Evolutionary conservation across 2,797 vertebrate genomes (phyloP), one percentile per base, ranked within the genome.

Genomic region (Neostethus bicornis): DNA sequence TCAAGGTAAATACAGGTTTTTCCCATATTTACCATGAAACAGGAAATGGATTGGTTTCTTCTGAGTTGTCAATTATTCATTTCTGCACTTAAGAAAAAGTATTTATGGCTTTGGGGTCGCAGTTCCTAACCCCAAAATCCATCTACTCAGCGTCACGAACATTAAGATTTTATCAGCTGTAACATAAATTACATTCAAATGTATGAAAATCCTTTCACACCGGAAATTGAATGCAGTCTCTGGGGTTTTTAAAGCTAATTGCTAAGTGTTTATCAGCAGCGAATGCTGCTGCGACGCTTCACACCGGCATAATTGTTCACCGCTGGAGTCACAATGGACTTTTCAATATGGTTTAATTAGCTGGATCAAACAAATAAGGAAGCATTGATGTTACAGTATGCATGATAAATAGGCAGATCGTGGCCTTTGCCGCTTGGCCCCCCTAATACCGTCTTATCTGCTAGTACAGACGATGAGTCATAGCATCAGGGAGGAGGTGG

Each of bases 391-490:
- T 81, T 75, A 72, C 72, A 66, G 71, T 75, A 67, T 77, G 86
- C 79, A 66, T 81, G 80, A 85, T 83, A 70, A 85, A 85, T 80
- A 79, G 82, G 80, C 59, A 61, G 72, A 71, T 77, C 65, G 9
- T 73, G 81, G 62, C 81, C 86, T 83, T 82, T 79, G 79, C 73
- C 84, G 76, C 80, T 55, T 41, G 49, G 65, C 51, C 54, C 66
- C n/a, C 70, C 72, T 77, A 73, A 85, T 77, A 72, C 73, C 70
- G 19, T 69, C 86, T 82, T 80, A 86, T 84, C 74, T 26, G 26
- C 75, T 77, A 70, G 79, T 76, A 83, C 75, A 76, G 78, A 66
- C 42, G 82, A 79, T 90, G 88, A 90, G 80, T 90, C 88, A 90
- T 84, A 77, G 72, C 66, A 57, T 57, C 51, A 21, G 23, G 57